Conservation (phyloP, 2,797 vertebrate species). For the Phataginus tetradactyla region DNA sequence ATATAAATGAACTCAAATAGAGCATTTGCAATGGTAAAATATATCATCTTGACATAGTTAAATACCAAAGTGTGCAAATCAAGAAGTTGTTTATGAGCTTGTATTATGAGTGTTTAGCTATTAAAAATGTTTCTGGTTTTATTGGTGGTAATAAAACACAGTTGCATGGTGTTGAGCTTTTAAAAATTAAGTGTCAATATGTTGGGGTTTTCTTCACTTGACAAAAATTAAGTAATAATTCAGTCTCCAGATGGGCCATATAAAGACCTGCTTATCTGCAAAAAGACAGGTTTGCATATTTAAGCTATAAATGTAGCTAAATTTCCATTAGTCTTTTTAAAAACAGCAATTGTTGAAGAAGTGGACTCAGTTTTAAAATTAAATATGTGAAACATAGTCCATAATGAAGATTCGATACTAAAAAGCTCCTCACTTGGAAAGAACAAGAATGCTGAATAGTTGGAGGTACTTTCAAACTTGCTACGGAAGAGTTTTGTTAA, state of each 20-base stretch:
- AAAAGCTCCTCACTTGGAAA: background rate
- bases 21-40: conserved; percentile 10
- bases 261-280: conserved; percentile 58
- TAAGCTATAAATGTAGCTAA: background rate
- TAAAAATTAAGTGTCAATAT: conserved; percentile 77
- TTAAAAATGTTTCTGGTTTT: conserved; percentile 72
- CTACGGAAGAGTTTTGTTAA: fast-evolving
- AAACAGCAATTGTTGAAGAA: background rate
- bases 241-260: conserved; percentile 44
- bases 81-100: conserved; percentile 76
- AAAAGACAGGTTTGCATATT: conserved; percentile 50
- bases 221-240: conserved; percentile 74
- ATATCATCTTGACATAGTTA: conserved; percentile 76
- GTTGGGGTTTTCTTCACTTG: conserved; percentile 44
- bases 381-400: background rate
- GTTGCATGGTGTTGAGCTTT: conserved; percentile 66
- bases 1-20: conserved; percentile 49
- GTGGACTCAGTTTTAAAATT: background rate
- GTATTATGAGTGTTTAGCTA: conserved; percentile 66
- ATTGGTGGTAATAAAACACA: conserved; percentile 68
- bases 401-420: background rate
- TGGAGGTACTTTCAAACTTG: background rate
- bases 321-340: conserved; percentile 1
- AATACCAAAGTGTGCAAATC: conserved; percentile 74
- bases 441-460: background rate